These are phyloP conservation scores for Cosmorhoe ocellata DNA, from an alignment of 2,888 invertebrate species.

Conservation along the genomic window DNA sequence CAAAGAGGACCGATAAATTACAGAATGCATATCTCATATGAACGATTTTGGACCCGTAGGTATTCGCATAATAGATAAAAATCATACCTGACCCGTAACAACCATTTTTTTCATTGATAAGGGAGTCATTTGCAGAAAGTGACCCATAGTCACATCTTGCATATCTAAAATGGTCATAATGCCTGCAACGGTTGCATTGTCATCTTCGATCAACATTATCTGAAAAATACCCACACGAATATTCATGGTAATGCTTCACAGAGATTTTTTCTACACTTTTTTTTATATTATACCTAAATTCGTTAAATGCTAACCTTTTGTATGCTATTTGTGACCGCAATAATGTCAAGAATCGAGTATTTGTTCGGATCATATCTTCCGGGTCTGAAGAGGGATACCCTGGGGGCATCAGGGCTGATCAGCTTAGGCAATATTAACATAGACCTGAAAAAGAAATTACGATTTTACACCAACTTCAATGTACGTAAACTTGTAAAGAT, in stretches of 20 bases:
- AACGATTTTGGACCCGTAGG: too few relatives aligned
- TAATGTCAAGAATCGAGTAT: constrained; percentile 51
- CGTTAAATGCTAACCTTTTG: constrained; percentile 46
- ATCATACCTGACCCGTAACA: constrained; percentile 57
- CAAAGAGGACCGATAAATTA: too few relatives aligned
- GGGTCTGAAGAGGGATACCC: constrained; percentile 76
- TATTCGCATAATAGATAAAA: background rate
- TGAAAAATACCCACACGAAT: constrained; percentile 35
- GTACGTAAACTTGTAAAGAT: too few relatives aligned
- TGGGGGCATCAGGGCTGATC: constrained; percentile 57
- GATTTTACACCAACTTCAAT: too few relatives aligned
- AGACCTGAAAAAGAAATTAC: constrained; percentile 42
- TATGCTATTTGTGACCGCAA: constrained; percentile 44
- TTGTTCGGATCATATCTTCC: constrained; percentile 73
- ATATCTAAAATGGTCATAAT: constrained; percentile 75
- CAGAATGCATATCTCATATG: too few relatives aligned
- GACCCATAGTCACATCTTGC: constrained; percentile 69
- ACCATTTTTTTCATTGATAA: constrained; percentile 78
- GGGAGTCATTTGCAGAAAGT: constrained; percentile 79
- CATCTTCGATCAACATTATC: constrained; percentile 78
- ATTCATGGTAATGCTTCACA: background rate
- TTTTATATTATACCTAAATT: too few relatives aligned
- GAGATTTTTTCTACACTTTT: too few relatives aligned
- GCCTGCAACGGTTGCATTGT: constrained; percentile 70
- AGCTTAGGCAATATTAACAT: constrained; percentile 55